Conservation (phyloP, 1,140 invertebrate species). For the Oryzaephilus surinamensis region DNA sequence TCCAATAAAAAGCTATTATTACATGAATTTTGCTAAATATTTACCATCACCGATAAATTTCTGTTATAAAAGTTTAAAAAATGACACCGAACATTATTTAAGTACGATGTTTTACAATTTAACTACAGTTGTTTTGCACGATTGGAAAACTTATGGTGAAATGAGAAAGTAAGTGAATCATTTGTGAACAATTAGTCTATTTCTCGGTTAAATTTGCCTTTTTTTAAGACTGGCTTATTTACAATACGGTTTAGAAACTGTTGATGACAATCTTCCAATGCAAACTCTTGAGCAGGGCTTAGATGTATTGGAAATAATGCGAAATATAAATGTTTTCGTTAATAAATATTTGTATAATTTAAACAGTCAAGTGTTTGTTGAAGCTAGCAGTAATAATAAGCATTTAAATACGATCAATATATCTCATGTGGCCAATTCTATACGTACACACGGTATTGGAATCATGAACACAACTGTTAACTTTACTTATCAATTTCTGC, state of each 20-base stretch:
- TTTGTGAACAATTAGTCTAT: no score
- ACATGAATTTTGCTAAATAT: constrained; percentile 24
- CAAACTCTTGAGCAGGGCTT: constrained; percentile 95
- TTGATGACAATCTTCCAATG: constrained; percentile 88
- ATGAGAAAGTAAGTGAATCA: constrained; percentile 61
- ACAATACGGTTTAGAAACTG: constrained; percentile 70
- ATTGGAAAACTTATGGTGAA: constrained; percentile 94
- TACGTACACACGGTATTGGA: constrained; percentile 93
- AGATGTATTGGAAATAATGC: constrained; percentile 97
- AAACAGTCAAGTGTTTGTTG: constrained; percentile 95
- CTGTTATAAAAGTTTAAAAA: constrained; percentile 30
- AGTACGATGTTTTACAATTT: constrained; percentile 95
- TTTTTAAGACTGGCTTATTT: constrained; percentile 59
- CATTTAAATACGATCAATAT: constrained; percentile 95
- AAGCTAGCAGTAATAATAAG: constrained; percentile 85
- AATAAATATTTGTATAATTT: constrained; percentile 91
- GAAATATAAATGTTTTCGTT: constrained; percentile 94
- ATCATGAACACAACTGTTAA: constrained; percentile 98
- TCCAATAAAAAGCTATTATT: constrained; percentile 28
- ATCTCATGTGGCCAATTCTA: constrained; percentile 92
- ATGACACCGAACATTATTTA: constrained; percentile 82
- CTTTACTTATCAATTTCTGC: constrained; percentile 93
- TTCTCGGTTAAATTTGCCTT: constrained; percentile 1
- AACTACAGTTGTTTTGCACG: constrained; percentile 92
- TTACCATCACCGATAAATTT: constrained; percentile 20